Evolutionary conservation across 2,113 vertebrate genomes (phyloP), one percentile per base, ranked within the genome.

Genomic region (Oryzias javanicus): DNA sequence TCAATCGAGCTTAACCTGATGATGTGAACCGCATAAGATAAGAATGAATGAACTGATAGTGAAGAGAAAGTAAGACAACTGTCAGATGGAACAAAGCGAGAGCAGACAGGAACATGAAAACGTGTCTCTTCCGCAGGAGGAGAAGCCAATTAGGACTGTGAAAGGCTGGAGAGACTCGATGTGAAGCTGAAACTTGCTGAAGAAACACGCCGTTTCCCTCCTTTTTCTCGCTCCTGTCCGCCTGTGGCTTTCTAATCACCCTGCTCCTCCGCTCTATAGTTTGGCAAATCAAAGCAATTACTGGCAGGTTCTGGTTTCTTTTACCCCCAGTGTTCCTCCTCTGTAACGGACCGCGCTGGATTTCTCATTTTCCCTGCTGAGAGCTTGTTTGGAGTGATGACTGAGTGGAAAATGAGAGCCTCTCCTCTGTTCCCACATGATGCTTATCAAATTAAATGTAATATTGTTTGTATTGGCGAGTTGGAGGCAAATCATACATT

Each of bases 61-160:
- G n/a, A 44, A 24, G n/a, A 47, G 20, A 8, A 58, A 73, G 19
- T 22, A 49, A 25, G 64, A 53, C 41, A 64, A 20, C 49, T 3
- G 45, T 3, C 48, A 67, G 77, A 72, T 25, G 4, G 59, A 59
- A 55, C 20, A 65, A 60, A 60, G 50, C 62, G 57, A 47, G 60
- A 58, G 74, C 29, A 61, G 60, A 67, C 68, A 67, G 60, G 56
- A 52, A 80, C 71, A 68, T 68, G 72, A 76, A 76, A 71, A 67
- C 65, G 62, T 1, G 27, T 76, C 67, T 82, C 67, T 35, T 71
- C 61, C 69, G 72, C 76, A 66, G 73, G 73, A 66, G 73, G 72
- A 67, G 79, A 15, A 54, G 82, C 86, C 86, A 89, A 90, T 89
- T 88, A 88, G 35, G 58, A 67, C 45, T 70, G 57, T 62, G 72